Evolutionary conservation across 2,797 vertebrate genomes (phyloP), one percentile per base, ranked within the genome.

Genomic region (Crax fasciolata): DNA sequence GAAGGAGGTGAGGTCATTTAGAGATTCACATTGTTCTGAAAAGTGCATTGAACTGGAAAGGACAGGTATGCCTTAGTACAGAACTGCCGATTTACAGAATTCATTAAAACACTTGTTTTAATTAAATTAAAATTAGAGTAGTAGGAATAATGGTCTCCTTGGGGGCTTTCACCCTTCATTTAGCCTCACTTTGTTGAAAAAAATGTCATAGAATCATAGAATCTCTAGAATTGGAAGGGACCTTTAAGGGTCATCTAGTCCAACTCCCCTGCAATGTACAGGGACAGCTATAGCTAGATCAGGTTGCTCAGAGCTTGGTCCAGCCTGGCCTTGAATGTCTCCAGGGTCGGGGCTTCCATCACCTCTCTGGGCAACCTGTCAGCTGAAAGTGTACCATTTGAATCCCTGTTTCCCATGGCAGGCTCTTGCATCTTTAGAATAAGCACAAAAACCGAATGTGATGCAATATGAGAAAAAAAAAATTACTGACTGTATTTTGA

Each of bases 41-140:
- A 79, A 48, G 23, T 1, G 2, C 13, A 20, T 10, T 0, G 0
- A 91, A 14, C n/a, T 20, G 35, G 65, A 44, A 55, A 54, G 52
- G 43, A 38, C 13, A 49, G 6, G 9, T 21, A 43, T 1, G 2
- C 3, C 46, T 65, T 3, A 7, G 11, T 38, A 32, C 3, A 58
- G 27, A 8, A 61, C 2, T 63, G 27, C 4, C 20, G 67, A 8
- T 62, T 87, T 79, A 25, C 13, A 48, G 67, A 90, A 41, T 58
- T 83, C 51, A 28, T 57, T 48, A 44, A 91, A 93, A 67, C 57
- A 16, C 4, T 46, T 65, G 72, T 14, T n/a, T 35, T 35, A 35
- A 35, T 35, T 35, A 35, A 35, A 35, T 35, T 49, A 68, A 95
- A 90, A 71, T 8, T 77, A 72, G 27, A 74, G 4, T 30, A 62